A percentile compares a stretch with the other conserved stretches of the same genome.
phyloP scores from a whole-genome alignment of 2,113 vertebrate species.

The Stegostoma tigrinum region DNA sequence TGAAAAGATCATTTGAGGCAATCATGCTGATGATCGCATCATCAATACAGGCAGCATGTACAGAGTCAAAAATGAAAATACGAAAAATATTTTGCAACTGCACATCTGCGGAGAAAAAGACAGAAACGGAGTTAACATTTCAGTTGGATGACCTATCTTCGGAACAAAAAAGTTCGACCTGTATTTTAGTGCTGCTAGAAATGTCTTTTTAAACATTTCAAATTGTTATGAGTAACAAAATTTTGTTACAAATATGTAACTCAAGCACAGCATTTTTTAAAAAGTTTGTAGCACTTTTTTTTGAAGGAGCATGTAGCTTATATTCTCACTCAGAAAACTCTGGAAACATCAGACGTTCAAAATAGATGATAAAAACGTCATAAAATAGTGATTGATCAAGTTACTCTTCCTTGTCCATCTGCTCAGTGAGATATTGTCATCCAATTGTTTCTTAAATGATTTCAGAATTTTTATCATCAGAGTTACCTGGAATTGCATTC shows the following conservation, averaged over 20 bases:
- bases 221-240: background rate
- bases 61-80: background rate
- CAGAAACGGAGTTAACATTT: background rate
- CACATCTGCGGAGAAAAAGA: background rate
- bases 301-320: too few relatives aligned
- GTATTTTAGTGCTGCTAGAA: background rate
- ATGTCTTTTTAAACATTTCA: background rate
- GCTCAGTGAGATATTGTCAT: background rate
- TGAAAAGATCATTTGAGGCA: background rate
- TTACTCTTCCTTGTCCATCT: too few relatives aligned
- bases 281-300: background rate
- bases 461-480: background rate
- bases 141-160: background rate
- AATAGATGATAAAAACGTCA: background rate
- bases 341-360: background rate
- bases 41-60: background rate
- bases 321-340: too few relatives aligned
- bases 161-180: background rate
- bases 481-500: background rate
- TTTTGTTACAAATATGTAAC: background rate
- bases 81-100: background rate
- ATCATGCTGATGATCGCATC: background rate
- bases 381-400: background rate
- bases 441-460: background rate
- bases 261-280: background rate